Evolutionary conservation across 2,113 vertebrate species (phyloP), one percentile per base, ranked within the genome.

Genomic region (Heptranchias perlo): DNA sequence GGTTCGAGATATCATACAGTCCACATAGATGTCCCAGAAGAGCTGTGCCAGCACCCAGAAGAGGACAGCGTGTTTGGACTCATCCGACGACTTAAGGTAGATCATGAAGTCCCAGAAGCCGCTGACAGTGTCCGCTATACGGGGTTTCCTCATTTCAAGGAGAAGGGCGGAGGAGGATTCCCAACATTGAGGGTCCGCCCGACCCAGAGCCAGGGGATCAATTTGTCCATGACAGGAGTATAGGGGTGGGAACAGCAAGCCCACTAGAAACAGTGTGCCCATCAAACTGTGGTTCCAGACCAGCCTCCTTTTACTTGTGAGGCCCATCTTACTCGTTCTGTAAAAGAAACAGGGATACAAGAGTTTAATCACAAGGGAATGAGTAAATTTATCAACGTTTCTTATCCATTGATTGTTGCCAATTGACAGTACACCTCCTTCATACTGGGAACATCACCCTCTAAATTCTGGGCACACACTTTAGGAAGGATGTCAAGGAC

Each of bases 11-110:
- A 99, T 96, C 31, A 99, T 98, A 2, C 99, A 99, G 96, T 99
- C 98, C 96, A 99, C 97, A 49, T 99, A 99, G 52, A 99, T 98
- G 97, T 99, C 98, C 99, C 98, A 99, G 97, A 99, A 99, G 96
- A 99, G 98, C 96, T 98, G 98, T 73, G 99, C 98, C 97, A 99
- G 98, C 97, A 99, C 98, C 99, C 99, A 99, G 97, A 99, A 99
- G 95, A 99, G 97, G 96, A 98, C 98, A 47, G 97, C 97, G 64
- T 99, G 98, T 96, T 98, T 99, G 96, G 97, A 96, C 97, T 99
- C 98, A 96, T 98, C 98, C 23, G 99, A 99, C 18, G 98, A 97
- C 97, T 98, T 98, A 96, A 99, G 97, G 96, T 98, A 98, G 96
- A 98, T 97, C 99, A 99, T 99, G 64, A 99, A 98, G 96, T 99